Percentiles rank a stretch among this genome's conserved stretches.
phyloP scores from a whole-genome alignment of 64 coral and sea anemone species.

The Stylophora pistillata region DNA sequence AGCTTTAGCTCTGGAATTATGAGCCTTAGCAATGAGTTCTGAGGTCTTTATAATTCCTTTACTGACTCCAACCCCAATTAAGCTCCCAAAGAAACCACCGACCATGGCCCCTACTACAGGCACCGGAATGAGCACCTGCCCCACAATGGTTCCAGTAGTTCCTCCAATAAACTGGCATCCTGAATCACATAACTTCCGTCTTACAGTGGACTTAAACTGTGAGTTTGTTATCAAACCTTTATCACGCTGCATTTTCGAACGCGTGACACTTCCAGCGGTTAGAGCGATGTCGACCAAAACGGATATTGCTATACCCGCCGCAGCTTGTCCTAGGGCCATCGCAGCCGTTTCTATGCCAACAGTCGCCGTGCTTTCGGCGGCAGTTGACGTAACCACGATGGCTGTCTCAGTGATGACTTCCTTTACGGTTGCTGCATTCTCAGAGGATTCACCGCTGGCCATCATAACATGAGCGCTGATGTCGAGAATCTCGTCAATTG shows the following conservation, averaged over 20 bases:
- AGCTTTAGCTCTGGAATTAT: slow-evolving; percentile 62
- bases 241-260: slow-evolving; percentile 82
- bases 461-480: slow-evolving; percentile 56
- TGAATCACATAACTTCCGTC: slow-evolving; percentile 84
- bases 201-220: slow-evolving; percentile 81
- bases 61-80: slow-evolving; percentile 94
- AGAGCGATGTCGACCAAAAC: slow-evolving; percentile 91
- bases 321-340: slow-evolving; percentile 93
- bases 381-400: slow-evolving; percentile 90
- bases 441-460: slow-evolving; percentile 57
- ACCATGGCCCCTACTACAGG: slow-evolving; percentile 96
- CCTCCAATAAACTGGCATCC: slow-evolving; percentile 97
- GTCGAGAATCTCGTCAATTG: slow-evolving; percentile 82
- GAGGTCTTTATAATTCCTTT: slow-evolving; percentile 96
- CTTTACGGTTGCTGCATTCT: slow-evolving; percentile 62
- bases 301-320: slow-evolving; percentile 89
- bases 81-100: slow-evolving; percentile 95
- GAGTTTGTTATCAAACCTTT: slow-evolving; percentile 82
- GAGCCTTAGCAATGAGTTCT: slow-evolving; percentile 80
- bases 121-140: slow-evolving; percentile 95
- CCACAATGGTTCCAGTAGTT: slow-evolving; percentile 96
- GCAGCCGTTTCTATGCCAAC: slow-evolving; percentile 99
- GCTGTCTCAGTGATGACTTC: slow-evolving; percentile 95
- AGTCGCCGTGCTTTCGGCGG: slow-evolving; percentile 93
- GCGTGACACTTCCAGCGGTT: slow-evolving; percentile 89